Percentiles rank a stretch among this genome's conserved stretches.
Evolutionary conservation across 1,140 invertebrate genomes (phyloP).

Genomic region (Eueides isabella): DNA sequence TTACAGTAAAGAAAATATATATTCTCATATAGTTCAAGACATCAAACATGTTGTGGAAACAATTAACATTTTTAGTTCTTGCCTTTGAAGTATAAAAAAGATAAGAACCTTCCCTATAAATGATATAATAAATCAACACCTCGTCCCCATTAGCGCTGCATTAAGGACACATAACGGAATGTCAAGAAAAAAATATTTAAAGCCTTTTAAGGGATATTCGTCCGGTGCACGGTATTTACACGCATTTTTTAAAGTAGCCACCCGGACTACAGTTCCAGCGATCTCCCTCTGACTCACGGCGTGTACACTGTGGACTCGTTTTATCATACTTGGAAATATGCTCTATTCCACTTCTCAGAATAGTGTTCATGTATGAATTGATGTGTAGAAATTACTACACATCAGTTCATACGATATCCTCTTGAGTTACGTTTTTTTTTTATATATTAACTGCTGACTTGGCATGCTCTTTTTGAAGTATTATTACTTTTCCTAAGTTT

Average conservation of each 20-base stretch:
- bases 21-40: neutral
- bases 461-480: no score
- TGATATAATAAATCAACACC: conserved; percentile 25
- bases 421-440: no score
- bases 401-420: no score
- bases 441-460: no score
- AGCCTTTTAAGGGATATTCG: conserved; percentile 28
- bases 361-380: neutral
- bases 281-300: conserved; percentile 22
- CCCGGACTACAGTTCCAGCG: conserved; percentile 17
- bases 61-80: conserved; percentile 4
- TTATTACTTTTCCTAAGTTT: no score
- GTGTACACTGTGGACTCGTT: conserved; percentile 21
- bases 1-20: neutral
- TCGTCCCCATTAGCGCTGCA: conserved; percentile 17
- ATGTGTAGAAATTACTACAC: neutral
- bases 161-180: conserved; percentile 16
- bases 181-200: conserved; percentile 15
- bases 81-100: conserved; percentile 1
- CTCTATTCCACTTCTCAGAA: conserved; percentile 8
- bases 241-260: conserved; percentile 28
- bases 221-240: conserved; percentile 32
- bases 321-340: conserved; percentile 20
- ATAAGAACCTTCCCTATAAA: neutral
- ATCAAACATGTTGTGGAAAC: neutral